Conservation (phyloP, 1,140 invertebrate genomes). For the Heliothis subflexa region DNA sequence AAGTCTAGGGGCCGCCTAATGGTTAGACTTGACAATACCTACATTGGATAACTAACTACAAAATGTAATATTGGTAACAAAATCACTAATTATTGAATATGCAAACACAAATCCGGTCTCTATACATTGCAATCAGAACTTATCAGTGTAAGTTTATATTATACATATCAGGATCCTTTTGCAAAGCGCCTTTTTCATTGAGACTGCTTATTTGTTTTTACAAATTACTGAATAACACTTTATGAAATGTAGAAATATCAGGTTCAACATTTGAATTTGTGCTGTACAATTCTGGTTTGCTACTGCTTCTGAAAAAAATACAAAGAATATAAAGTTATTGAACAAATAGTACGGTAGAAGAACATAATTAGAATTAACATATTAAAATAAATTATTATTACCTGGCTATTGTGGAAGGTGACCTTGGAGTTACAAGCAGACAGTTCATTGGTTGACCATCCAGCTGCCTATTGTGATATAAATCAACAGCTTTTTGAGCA, state of each 20-base stretch:
- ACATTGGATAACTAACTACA: no score
- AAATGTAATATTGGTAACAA: no score
- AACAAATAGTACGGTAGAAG: no score
- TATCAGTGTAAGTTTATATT: no score
- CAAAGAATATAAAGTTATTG: constrained; percentile 6
- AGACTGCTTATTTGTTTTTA: constrained; percentile 49
- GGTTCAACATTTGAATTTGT: constrained; percentile 84
- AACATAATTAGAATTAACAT: no score
- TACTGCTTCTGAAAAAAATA: constrained; percentile 70
- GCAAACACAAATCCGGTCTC: no score
- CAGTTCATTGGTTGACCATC: constrained; percentile 83
- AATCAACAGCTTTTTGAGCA: constrained; percentile 95
- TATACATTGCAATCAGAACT: no score
- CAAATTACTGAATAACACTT: constrained; percentile 83
- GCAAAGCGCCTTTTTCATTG: no score
- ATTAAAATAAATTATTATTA: constrained; percentile 41
- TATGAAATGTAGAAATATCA: constrained; percentile 84
- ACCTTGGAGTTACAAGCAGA: constrained; percentile 74
- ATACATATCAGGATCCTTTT: no score
- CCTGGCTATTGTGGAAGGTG: constrained; percentile 59
- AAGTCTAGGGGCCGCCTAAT: no score
- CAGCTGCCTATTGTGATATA: constrained; percentile 95
- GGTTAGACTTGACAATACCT: no score
- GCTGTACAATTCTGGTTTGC: constrained; percentile 77
- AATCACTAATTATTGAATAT: no score